A percentile compares a stretch with the other conserved stretches of the same genome.
These are phyloP conservation scores for Scartelaos histophorus DNA, from an alignment of 2,113 vertebrate genomes.

Conservation along the genomic window DNA sequence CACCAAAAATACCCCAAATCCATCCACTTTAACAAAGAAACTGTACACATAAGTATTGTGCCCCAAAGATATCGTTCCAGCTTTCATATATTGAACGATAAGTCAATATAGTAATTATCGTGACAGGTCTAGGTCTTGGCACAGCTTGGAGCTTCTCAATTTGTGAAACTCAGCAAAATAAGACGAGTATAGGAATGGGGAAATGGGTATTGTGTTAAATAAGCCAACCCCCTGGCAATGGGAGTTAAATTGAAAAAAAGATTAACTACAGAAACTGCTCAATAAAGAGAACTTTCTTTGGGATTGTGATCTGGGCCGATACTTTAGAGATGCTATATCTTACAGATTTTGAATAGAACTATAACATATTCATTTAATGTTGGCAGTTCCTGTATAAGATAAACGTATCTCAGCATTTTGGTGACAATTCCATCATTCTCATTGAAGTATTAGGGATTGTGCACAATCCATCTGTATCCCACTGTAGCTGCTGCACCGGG, in stretches of 20 bases:
- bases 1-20: no score
- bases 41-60: no score
- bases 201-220: no score
- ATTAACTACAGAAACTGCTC: not conserved
- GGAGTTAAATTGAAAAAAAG: not conserved
- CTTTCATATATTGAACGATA: no score
- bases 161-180: not conserved
- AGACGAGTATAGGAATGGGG: no score
- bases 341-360: not conserved
- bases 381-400: not conserved
- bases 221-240: not conserved
- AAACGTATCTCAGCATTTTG: not conserved
- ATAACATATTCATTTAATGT: not conserved
- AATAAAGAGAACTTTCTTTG: not conserved
- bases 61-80: no score
- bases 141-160: no score
- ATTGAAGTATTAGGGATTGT: not conserved
- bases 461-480: not conserved
- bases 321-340: not conserved
- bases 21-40: no score
- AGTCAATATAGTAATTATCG: no score
- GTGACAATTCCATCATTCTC: not conserved
- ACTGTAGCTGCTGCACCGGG: conserved; percentile 1
- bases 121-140: no score
- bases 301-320: not conserved